phyloP scores from a whole-genome alignment of 2,888 invertebrate species.

The Litoditis marina region DNA sequence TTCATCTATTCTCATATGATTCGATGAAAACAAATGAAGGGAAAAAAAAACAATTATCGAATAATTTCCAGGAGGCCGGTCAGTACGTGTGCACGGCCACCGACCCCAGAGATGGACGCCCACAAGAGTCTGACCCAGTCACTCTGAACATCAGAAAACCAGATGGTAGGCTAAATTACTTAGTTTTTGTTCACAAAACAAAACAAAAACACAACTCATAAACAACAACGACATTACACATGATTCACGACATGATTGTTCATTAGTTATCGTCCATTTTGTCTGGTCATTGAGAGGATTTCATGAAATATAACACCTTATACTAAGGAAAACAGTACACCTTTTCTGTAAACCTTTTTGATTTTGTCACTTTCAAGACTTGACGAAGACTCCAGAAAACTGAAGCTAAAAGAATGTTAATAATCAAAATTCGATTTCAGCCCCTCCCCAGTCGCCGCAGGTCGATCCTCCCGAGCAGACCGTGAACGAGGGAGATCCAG shows the following conservation, averaged over 20 bases:
- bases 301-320: too few relatives aligned
- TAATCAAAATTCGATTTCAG: not conserved
- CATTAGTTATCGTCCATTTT: too few relatives aligned
- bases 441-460: constrained; percentile 48
- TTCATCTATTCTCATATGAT: too few relatives aligned
- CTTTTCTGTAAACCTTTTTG: too few relatives aligned
- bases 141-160: constrained; percentile 28
- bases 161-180: not conserved
- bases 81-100: constrained; percentile 79
- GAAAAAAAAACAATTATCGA: not conserved
- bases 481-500: constrained; percentile 71
- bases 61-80: constrained; percentile 67
- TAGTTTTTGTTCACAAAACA: too few relatives aligned
- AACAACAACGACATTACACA: not conserved
- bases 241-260: too few relatives aligned
- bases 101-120: constrained; percentile 61
- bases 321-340: too few relatives aligned
- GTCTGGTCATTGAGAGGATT: too few relatives aligned
- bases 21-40: not conserved
- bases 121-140: constrained; percentile 37
- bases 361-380: not conserved
- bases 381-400: not conserved
- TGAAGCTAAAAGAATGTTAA: not conserved
- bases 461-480: constrained; percentile 69
- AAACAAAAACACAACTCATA: not conserved